Base-by-base conservation (phyloP, 2,797 vertebrate genomes). In the Spea hammondii region DNA sequence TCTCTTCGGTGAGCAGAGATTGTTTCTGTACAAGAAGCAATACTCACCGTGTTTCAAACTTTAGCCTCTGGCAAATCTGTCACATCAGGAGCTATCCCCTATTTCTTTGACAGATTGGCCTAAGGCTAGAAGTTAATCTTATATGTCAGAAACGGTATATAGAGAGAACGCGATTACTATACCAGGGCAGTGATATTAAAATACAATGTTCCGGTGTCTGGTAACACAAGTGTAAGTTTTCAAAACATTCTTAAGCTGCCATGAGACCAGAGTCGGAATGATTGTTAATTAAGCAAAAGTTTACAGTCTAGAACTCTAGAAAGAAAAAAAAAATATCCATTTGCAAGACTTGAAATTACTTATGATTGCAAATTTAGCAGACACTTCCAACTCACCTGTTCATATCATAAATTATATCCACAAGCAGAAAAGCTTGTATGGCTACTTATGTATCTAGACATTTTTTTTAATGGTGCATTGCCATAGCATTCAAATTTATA, bases 61-160 rank as follows among this genome's bases (percentile, higher is more conserved):
- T 88, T 86, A 88, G 90, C 90, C 82, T 32, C 89, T 87, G 87
- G 92, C 90, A 92, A 90, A 90, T 89, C 87, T 89, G 90, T 91
- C 90, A 90, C 85, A 83, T 80, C 83, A 87, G 86, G 86, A 90
- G 89, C 91, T 88, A 88, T 90, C 89, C 89, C 86, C 89, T 88
- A 87, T 92, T 91, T 89, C 89, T 89, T 84, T 92, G 91, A 91
- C 89, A 92, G 89, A 91, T 89, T 90, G 85, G 87, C 89, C 88
- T 83, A 86, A 10, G 79, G 90, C 88, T 88, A 83, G 88, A 90
- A 92, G 89, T 89, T 91, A 91, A 93, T 93, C 90, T 91, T 89
- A 90, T 82, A 84, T 89, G 90, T 90, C 90, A 90, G 84, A 76
- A 90, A 90, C 87, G 75, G 32, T 32, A 32, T 64, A 72, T 10